These are phyloP conservation scores for Styela plicata DNA, from an alignment of 23 tunicate genomes.

Conservation along the genomic window DNA sequence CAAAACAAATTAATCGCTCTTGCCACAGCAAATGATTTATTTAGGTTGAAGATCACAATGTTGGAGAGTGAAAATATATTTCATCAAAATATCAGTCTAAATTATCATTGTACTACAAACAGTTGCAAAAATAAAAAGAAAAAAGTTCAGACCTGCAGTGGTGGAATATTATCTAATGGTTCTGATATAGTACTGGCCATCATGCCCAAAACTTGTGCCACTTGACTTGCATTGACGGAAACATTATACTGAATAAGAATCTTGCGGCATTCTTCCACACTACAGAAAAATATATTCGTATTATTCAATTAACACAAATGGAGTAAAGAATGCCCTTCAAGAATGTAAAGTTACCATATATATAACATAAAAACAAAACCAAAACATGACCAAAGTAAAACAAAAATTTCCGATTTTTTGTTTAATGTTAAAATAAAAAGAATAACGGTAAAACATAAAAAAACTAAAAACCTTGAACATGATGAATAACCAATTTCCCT, in stretches of 20 bases:
- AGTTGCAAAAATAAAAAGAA: not conserved
- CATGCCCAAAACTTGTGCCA: constrained; percentile 68
- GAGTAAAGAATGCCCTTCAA: no score
- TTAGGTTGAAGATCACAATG: no score
- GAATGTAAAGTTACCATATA: no score
- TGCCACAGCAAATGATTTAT: no score
- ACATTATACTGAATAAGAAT: constrained; percentile 35
- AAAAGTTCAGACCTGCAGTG: constrained; percentile 39
- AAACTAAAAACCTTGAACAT: constrained; percentile 50
- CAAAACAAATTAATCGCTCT: no score
- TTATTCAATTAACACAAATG: not conserved
- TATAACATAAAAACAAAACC: no score
- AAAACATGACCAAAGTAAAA: no score
- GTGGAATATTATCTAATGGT: constrained; percentile 49
- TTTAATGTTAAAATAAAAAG: no score
- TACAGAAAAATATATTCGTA: not conserved
- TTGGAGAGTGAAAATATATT: no score
- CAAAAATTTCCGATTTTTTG: no score
- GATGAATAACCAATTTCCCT: constrained; percentile 60
- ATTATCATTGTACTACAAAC: no score
- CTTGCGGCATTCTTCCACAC: constrained; percentile 74
- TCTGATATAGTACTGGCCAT: constrained; percentile 52
- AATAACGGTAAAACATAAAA: not conserved
- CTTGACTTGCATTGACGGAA: constrained; percentile 31
- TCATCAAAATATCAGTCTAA: no score